These are phyloP conservation scores for Dipodomys ordii DNA, from an alignment of 2,113 vertebrate genomes.

Conservation along the genomic window DNA sequence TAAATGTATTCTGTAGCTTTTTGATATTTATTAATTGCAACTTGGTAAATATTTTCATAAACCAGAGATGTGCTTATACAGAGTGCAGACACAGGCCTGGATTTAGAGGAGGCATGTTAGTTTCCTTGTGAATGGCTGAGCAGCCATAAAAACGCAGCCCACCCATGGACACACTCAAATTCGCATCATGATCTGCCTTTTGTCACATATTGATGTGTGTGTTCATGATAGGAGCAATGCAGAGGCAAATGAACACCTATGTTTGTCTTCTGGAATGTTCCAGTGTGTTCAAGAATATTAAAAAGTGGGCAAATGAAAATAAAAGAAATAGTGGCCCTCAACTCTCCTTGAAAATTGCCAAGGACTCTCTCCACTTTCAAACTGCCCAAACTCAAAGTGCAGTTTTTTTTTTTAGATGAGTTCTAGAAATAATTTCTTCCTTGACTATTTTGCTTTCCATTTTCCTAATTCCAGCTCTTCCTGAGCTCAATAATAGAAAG, in stretches of 20 bases:
- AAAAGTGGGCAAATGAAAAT: not conserved
- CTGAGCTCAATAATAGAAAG: not conserved
- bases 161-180: not conserved
- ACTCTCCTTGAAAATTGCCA: not conserved
- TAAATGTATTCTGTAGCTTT: not conserved
- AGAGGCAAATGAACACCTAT: not conserved
- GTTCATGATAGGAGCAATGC: not conserved
- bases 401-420: not conserved
- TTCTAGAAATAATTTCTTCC: not conserved
- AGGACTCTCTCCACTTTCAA: not conserved
- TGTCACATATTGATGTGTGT: not conserved
- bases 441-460: not conserved
- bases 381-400: not conserved
- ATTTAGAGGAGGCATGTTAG: not conserved
- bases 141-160: not conserved
- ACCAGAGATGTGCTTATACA: not conserved
- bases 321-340: not conserved
- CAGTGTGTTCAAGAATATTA: not conserved
- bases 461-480: not conserved
- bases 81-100: not conserved
- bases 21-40: not conserved
- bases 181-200: not conserved
- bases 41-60: not conserved
- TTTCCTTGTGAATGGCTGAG: not conserved
- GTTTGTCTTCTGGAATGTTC: not conserved